Base-by-base conservation (phyloP, 2,888 invertebrate species). In the Cephus sareptanus region DNA sequence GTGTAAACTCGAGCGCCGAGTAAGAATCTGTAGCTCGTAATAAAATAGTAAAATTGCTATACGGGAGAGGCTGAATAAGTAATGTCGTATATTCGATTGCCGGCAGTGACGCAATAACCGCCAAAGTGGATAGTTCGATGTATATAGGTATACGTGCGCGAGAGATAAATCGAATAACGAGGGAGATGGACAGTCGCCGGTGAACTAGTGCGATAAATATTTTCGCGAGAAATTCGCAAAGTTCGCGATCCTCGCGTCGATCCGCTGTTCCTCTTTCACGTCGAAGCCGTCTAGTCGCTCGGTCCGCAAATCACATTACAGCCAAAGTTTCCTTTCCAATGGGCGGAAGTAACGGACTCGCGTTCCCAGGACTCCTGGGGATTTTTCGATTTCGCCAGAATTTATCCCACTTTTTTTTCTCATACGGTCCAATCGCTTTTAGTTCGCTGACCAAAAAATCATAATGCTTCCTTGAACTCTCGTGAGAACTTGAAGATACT, bases 191-290 rank as follows among this genome's bases (percentile, higher is more conserved):
- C 56, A 74, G 56, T 4, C 34, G 30, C 73, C 37, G 69, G 37
- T 56, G 31, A 76, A 74, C 76, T 73, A 74, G 74, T 71, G 69
- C 75, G 74, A 79, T 77, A 81, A 81, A 80, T 81, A 81, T 80
- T 80, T 80, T 75, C 74, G 56, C 79, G 13, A 37, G 11, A 40
- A 69, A 68, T 33, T 77, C 68, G 34, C n/a, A 73, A 23, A 69
- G 31, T 68, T 31, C 12, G 73, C 73, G 73, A 76, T 35, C 4
- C 40, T 13, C 4, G 4, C 15, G 40, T 15, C 15, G 40, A 40
- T 15, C 56, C 23, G 1, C 23, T 56, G 56, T 9, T 56, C 2
- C 9, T 3, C 3, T 71, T 33, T 71, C 31, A 33, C 9, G 4
- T 34, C 13, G 31, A 12, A 1, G 4, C 31, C 23, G 15, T 23